Evolutionary conservation across 1,140 invertebrate genomes (phyloP), one percentile per base, ranked within the genome.

Genomic region (Manduca sexta): DNA sequence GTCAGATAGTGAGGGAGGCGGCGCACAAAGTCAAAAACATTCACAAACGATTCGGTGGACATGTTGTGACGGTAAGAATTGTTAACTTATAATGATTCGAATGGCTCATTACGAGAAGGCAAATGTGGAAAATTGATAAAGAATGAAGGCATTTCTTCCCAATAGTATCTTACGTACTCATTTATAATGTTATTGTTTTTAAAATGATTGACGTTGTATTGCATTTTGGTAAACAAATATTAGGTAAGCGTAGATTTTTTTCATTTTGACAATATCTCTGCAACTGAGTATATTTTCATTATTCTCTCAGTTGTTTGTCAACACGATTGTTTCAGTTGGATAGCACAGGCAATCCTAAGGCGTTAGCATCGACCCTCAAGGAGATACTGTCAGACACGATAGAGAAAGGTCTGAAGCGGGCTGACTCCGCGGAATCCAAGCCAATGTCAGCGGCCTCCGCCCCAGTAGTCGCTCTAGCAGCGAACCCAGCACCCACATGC

Each of bases 21-120:
- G 77, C 77, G n/a, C 69, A 75, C 42, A 77, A 78, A 53, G 81
- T 82, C 2, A 80, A 81, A 42, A 79, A 67, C 31, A 70, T 82
- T 0, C 78, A 79, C 56, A 82, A 81, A 38, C 52, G 78, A 7
- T 75, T 81, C 4, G 74, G 72, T 1, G 67, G 76, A 2, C 74
- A 84, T 45, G 74, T 84, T 11, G 58, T 84, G n/a, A 84, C 65
- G 52, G 80, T 84, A 49, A 58, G 55, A 13, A 33, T 39, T 45
- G 15, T 33, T 10, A 33, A n/a, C n/a, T n/a, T n/a, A n/a, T n/a
- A n/a, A n/a, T n/a, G n/a, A n/a, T n/a, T n/a, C n/a, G n/a, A n/a
- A n/a, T n/a, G n/a, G n/a, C n/a, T n/a, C n/a, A n/a, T n/a, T n/a
- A n/a, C n/a, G n/a, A n/a, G n/a, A n/a, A n/a, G n/a, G n/a, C n/a